Conservation (phyloP, 1,140 invertebrate species). For the Leptinotarsa texana region DNA sequence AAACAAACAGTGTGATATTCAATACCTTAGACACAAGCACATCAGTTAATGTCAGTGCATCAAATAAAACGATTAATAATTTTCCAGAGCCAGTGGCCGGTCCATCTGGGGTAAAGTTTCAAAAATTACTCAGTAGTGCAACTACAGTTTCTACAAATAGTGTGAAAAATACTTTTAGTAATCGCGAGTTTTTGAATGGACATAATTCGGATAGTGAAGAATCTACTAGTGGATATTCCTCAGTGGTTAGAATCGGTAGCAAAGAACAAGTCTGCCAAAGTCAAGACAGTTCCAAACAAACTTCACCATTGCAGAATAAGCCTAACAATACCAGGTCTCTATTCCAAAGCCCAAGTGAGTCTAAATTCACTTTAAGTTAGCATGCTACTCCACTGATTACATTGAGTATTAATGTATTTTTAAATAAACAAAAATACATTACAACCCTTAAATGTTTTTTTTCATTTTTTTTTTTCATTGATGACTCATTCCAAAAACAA, state of each 20-base stretch:
- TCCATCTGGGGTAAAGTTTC: constrained; percentile 44
- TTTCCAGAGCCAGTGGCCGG: constrained; percentile 48
- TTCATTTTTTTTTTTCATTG: too few relatives aligned
- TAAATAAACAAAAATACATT: too few relatives aligned
- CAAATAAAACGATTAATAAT: constrained; percentile 18
- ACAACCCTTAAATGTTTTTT: too few relatives aligned
- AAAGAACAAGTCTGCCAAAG: constrained; percentile 41
- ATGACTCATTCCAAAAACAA: too few relatives aligned
- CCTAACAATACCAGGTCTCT: constrained; percentile 35
- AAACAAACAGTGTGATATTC: constrained; percentile 28
- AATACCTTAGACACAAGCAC: constrained; percentile 17
- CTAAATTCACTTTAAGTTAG: not conserved
- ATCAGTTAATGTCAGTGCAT: not conserved
- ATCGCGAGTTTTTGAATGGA: constrained; percentile 38
- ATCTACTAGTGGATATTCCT: constrained; percentile 55
- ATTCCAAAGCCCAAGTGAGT: constrained; percentile 40
- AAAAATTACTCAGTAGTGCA: constrained; percentile 38
- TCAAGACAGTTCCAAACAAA: constrained; percentile 40
- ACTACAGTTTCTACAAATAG: constrained; percentile 25
- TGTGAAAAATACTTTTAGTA: constrained; percentile 24
- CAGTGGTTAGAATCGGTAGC: constrained; percentile 43
- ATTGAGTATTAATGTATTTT: too few relatives aligned
- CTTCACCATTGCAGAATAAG: constrained; percentile 35
- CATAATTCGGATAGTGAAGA: constrained; percentile 53
- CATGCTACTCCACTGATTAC: too few relatives aligned